phyloP scores from a whole-genome alignment of 2,797 vertebrate genomes.

The Peromyscus eremicus region DNA sequence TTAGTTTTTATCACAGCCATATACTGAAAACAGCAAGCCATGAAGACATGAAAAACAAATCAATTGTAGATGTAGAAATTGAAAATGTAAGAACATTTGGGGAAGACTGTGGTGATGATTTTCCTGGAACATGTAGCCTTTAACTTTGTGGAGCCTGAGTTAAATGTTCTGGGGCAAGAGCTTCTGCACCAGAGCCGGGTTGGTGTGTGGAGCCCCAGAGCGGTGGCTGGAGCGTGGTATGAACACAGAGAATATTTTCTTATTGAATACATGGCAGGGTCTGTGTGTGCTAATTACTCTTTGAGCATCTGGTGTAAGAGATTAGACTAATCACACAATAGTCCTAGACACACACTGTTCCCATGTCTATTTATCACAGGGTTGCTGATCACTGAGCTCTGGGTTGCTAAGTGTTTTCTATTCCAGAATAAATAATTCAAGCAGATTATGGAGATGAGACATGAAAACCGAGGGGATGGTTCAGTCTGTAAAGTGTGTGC shows the following conservation, averaged over 20 bases:
- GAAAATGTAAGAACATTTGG: neutral
- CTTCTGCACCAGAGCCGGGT: no score
- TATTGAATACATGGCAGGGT: fast-evolving
- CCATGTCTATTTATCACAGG: neutral
- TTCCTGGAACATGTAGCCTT: neutral
- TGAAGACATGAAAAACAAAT: neutral
- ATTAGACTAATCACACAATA: fast-evolving
- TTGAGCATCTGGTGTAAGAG: neutral
- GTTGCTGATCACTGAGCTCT: neutral
- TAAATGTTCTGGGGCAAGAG: neutral
- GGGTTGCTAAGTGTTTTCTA: neutral
- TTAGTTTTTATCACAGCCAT: neutral
- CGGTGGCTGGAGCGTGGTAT: fast-evolving
- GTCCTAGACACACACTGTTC: neutral
- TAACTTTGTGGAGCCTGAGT: neutral
- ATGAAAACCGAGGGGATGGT: neutral
- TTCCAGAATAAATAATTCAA: neutral
- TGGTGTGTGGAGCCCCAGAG: no score
- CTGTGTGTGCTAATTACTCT: neutral
- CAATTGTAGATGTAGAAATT: neutral
- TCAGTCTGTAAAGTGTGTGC: neutral
- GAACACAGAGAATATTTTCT: neutral
- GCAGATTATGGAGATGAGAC: neutral
- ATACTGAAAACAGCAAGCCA: neutral
- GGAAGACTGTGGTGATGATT: neutral